These are phyloP conservation scores for Sinocyclocheilus maitianheensis DNA, from an alignment of 2,113 vertebrate genomes.

Conservation along the genomic window DNA sequence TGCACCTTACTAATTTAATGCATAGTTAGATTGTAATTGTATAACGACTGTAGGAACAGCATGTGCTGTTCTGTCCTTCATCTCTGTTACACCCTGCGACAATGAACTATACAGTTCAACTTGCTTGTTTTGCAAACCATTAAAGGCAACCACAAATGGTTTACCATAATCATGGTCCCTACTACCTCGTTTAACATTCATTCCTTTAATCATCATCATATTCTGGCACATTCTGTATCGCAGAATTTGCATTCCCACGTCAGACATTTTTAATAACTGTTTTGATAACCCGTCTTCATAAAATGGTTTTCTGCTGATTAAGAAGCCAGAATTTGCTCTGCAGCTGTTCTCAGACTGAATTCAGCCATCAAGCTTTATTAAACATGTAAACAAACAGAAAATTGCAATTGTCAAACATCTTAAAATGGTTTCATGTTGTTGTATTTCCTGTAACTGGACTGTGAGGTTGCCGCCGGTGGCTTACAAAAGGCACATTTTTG, in stretches of 20 bases:
- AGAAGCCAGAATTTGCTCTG: neutral
- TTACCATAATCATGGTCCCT: neutral
- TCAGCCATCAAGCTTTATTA: neutral
- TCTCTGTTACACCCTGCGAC: constrained; percentile 22
- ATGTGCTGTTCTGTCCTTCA: constrained; percentile 31
- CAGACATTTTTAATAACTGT: neutral
- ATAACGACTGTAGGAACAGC: constrained; percentile 6
- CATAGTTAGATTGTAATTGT: neutral
- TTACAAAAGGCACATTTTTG: neutral
- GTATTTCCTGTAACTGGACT: constrained; percentile 30
- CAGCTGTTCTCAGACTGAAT: constrained; percentile 23
- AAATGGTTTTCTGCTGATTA: neutral
- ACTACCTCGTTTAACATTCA: neutral
- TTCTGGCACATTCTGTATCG: neutral
- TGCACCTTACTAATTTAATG: neutral
- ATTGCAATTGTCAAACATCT: constrained; percentile 29
- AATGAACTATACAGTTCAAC: neutral
- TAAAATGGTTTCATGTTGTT: constrained; percentile 38
- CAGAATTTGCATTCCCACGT: neutral
- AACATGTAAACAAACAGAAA: constrained; percentile 18
- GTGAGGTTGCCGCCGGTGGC: constrained; percentile 30
- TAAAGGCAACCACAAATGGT: constrained; percentile 8
- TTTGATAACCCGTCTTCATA: constrained; percentile 16
- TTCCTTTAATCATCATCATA: constrained; percentile 1
- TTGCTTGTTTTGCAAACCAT: neutral